Evolutionary conservation across 2,888 invertebrate genomes (phyloP), one percentile per base, ranked within the genome.

Genomic region (Macrophya alboannulata): DNA sequence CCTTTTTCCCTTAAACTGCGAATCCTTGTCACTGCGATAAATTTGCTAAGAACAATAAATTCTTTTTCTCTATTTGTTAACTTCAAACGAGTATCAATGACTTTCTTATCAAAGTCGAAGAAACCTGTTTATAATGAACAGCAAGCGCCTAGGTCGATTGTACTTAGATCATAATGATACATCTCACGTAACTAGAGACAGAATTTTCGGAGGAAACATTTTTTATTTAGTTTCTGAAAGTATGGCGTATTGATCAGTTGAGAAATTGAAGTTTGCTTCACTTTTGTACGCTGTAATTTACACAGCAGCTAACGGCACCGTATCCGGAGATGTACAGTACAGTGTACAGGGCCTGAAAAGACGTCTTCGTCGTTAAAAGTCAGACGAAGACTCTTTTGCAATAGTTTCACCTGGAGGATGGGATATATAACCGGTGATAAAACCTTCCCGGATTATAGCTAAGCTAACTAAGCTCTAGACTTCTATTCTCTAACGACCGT

Each of bases 401-500:
- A 71, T 83, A 83, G 83, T 83, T 83, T 71, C 68, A n/a, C 25
- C 48, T 45, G 72, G 8, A n/a, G 55, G 55, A 55, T n/a, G 55
- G 71, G 83, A 31, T 21, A 31, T 21, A 77, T 77, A n/a, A 31
- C 25, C 12, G 31, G 83, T 83, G 83, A 83, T 83, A 71, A 83
- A 83, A 83, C 68, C 48, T 37, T 48, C 37, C 45, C 6, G 48
- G 83, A 83, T 83, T 83, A 83, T 48, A 48, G 15, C 48, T 68
- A 31, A 68, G 83, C 68, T 68, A 40, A 21, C 40, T 83, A 83
- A 83, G 83, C 68, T 68, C 68, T 48, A 68, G 83, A 83, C 68
- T 65, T 62, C 68, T 43, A 48, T 83, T 45, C 10, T 83, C 45
- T 65, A 83, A 68, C 71, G 83, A 40, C n/a, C 48, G 31, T 83